Percentiles rank a stretch among this genome's conserved stretches.
These are phyloP conservation scores for Meta bourneti DNA, from an alignment of 2,888 invertebrate genomes.

Conservation along the genomic window DNA sequence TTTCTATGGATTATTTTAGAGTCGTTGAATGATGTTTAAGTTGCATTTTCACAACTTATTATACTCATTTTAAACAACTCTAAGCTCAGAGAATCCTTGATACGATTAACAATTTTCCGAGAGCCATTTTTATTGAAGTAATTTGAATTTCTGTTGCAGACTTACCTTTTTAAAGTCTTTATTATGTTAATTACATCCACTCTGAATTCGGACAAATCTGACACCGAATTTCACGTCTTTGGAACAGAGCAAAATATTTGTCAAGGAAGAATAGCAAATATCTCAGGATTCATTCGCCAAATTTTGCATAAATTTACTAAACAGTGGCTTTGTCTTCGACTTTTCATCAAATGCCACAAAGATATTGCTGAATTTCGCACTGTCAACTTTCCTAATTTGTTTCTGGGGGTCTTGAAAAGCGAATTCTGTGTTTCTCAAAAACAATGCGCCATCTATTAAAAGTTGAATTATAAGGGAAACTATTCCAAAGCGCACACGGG, in stretches of 20 bases:
- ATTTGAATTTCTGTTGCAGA: too few species aligned
- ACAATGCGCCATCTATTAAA: constrained; percentile 44
- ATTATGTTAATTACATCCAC: too few species aligned
- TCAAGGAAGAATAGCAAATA: not conserved
- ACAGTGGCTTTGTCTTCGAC: not conserved
- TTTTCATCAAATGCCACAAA: constrained; percentile 3
- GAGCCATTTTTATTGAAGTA: too few species aligned
- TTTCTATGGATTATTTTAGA: too few species aligned
- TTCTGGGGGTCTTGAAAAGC: not conserved
- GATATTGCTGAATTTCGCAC: constrained; percentile 3
- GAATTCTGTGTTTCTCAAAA: constrained; percentile 1
- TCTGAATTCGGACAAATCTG: too few species aligned
- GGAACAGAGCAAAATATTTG: not conserved
- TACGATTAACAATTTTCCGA: too few species aligned
- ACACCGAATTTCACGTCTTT: too few species aligned
- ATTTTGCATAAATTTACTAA: not conserved
- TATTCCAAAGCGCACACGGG: not conserved
- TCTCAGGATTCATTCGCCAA: not conserved
- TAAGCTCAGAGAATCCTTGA: too few species aligned
- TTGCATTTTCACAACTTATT: too few species aligned
- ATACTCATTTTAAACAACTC: too few species aligned
- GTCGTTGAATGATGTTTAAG: too few species aligned
- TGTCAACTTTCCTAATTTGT: not conserved
- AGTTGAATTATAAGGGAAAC: not conserved
- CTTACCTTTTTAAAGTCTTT: too few species aligned